Base-by-base conservation (phyloP, 2,888 invertebrate species). In the Cryptus armator region DNA sequence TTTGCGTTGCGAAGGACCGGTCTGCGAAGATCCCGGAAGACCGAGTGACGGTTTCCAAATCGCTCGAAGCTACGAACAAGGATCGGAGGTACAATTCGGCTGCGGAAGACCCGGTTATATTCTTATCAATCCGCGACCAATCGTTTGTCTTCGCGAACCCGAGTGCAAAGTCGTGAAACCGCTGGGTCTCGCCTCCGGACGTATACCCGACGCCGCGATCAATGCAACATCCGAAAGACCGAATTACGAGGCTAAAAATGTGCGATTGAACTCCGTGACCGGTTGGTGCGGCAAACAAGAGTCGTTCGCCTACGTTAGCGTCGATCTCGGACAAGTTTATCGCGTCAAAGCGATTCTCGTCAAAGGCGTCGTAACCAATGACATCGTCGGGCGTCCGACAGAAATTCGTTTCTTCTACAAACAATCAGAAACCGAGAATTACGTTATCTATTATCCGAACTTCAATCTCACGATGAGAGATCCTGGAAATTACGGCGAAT, bases 241-340 rank as follows among this genome's bases (percentile, higher is more conserved):
- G 32, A 98, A 98, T 91, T 98, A 98, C 92, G 98, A 98, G 95
- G 98, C 98, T 0, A 96, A 95, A 92, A 98, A 98, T 91, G 96
- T 98, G 12, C 95, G 98, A 44, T 94, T 99, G 48, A 98, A 98
- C 92, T 98, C 98, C 0, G 98, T 98, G 3, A 98, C 98, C 66
- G 98, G 98, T 19, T 99, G 98, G 98, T 98, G 98, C 94, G 98
- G 98, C n/a, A 98, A 98, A 91, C 97, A 98, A 94, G 99, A 99
- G 94, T 97, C 98, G 0, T 99, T 99, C 91, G 99, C 99, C 0
- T 99, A 99, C 90, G 98, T 99, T 7, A 98, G 98, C 91, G 98
- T 99, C 0, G 99, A 99, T 94, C 95, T 99, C 86, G 99, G 99
- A 56, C 97, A 97, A 94, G 97, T 98, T n/a, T 98, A 97, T 93